A percentile compares a stretch with the other conserved stretches of the same genome.
Conservation (phyloP, 2,888 invertebrate genomes). For the Camponotus fellah region DNA sequence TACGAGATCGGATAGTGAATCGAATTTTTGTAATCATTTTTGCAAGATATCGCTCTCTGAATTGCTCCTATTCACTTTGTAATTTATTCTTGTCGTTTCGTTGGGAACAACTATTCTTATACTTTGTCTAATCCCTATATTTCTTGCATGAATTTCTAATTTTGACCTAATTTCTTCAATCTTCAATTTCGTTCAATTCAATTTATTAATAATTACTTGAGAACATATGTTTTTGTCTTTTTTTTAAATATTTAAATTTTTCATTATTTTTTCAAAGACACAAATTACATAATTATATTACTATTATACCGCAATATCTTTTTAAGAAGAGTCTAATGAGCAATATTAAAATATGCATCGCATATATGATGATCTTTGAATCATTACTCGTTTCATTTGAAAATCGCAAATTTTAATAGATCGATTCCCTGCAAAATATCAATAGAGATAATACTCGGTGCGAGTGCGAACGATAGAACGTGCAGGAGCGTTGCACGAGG, state of each 20-base stretch:
- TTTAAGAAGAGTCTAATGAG: too few relatives aligned
- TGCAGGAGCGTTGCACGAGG: conserved; percentile 23
- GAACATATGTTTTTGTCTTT: not conserved
- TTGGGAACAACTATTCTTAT: not conserved
- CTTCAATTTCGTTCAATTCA: not conserved
- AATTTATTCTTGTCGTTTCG: not conserved
- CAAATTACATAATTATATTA: not conserved
- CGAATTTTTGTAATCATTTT: conserved; percentile 22
- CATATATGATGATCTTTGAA: not conserved
- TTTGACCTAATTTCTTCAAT: not conserved
- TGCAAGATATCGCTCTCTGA: not conserved
- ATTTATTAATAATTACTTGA: not conserved
- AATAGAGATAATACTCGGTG: conserved; percentile 30
- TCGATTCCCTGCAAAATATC: not conserved
- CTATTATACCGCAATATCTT: not conserved
- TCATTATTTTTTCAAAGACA: not conserved
- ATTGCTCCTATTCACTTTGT: not conserved
- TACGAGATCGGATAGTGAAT: not conserved
- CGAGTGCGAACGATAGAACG: conserved; percentile 33
- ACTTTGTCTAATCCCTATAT: not conserved
- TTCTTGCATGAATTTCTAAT: not conserved
- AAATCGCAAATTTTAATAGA: not conserved
- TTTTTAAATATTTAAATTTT: conserved; percentile 4
- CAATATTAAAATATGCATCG: not conserved
- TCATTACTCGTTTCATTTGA: not conserved